Evolutionary conservation across 2,888 invertebrate genomes (phyloP), one percentile per base, ranked within the genome.

Genomic region (Odontothrips loti): DNA sequence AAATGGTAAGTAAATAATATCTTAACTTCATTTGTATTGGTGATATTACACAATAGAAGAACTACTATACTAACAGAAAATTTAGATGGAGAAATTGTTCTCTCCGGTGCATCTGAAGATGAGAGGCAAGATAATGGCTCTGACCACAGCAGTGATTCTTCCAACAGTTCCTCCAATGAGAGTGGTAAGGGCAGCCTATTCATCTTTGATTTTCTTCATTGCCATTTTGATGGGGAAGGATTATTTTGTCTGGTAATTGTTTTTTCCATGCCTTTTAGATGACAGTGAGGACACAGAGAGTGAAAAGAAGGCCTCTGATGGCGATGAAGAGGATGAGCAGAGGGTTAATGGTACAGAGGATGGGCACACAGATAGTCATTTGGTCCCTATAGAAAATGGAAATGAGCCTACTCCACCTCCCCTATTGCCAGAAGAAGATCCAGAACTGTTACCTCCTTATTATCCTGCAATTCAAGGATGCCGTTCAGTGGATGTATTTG

Each of bases 401-500:
- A 29, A 47, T 68, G 75, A 51, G 48, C 27, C 81, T 43, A 43
- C 34, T 75, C 23, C 79, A 43, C 79, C 81, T 17, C n/a, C 51
- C 47, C 15, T 58, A 43, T 43, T 43, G 34, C 34, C 3, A 85
- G 86, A 84, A 84, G 80, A 86, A 85, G 51, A 85, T 43, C 34
- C 34, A 43, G 34, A 43, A 43, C 6, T 43, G 34, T 43, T 43
- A 43, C 96, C 96, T 0, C 93, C 94, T 0, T 96, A 96, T 87
- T 92, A 91, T 85, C 96, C 96, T 10, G 96, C 96, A 12, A 91
- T 96, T 85, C 93, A 94, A 90, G 96, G 99, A 75, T 99, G 99
- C 89, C 92, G 99, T 80, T 97, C 96, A 83, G 99, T 99, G 34
- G 98, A 98, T 88, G 99, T 99, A 88, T 99, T 98, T 88, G 95